Conservation (phyloP, 2,888 invertebrate genomes). For the Corbicula japonica region DNA sequence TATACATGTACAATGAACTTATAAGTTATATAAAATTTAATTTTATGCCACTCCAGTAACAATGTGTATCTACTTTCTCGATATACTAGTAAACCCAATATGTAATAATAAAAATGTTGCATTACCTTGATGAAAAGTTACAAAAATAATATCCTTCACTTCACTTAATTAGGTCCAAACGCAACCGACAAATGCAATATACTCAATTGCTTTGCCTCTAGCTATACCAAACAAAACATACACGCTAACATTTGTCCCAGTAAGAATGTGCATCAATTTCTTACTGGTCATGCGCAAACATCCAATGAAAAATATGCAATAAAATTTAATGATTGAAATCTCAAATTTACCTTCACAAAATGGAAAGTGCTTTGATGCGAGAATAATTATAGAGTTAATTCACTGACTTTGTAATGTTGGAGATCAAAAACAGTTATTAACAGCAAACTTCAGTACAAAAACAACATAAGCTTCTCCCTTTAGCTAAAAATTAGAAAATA, state of each 20-base stretch:
- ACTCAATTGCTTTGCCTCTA: neutral
- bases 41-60: neutral
- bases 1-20: too few relatives aligned
- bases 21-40: too few relatives aligned
- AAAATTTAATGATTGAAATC: slow-evolving; percentile 17
- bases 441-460: neutral
- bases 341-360: slow-evolving; percentile 21
- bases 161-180: neutral
- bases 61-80: neutral
- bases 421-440: neutral
- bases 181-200: too few relatives aligned
- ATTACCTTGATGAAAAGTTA: slow-evolving; percentile 15
- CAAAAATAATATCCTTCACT: neutral
- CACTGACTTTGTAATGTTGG: neutral
- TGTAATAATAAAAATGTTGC: neutral
- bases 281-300: slow-evolving; percentile 9
- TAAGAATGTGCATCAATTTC: slow-evolving; percentile 9
- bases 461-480: slow-evolving; percentile 4
- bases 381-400: slow-evolving; percentile 18
- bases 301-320: slow-evolving; percentile 14
- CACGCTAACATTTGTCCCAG: neutral
- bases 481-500: neutral
- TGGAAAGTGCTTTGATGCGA: slow-evolving; percentile 20
- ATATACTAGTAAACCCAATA: neutral
- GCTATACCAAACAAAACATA: slow-evolving; percentile 1